Evolutionary conservation across 2,113 vertebrate genomes (phyloP).

Genomic region (Argyrosomus japonicus): DNA sequence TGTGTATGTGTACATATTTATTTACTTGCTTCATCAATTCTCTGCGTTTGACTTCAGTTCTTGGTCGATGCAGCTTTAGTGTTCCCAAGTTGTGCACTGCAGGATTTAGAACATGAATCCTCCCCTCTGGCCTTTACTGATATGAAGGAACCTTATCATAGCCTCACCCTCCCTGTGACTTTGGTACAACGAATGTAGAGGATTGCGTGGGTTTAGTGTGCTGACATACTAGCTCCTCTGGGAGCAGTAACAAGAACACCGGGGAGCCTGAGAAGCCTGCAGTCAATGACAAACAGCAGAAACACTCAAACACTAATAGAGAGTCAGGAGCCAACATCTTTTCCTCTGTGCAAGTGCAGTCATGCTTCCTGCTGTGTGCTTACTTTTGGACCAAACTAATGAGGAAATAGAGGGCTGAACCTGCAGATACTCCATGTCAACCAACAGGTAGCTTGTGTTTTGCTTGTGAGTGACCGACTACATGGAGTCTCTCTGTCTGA

Average conservation of each 20-base stretch:
- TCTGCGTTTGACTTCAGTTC: background rate
- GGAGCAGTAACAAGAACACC: slow-evolving; percentile 43
- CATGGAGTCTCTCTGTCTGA: slow-evolving; percentile 60
- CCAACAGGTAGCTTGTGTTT: slow-evolving; percentile 11
- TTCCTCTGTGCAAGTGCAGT: background rate
- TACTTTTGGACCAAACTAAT: background rate
- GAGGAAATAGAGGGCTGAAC: background rate
- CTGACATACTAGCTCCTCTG: slow-evolving; percentile 39
- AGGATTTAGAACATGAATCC: slow-evolving; percentile 26
- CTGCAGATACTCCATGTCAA: background rate
- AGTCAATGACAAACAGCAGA: slow-evolving; percentile 51
- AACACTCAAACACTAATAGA: background rate
- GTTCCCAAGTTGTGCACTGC: slow-evolving; percentile 9
- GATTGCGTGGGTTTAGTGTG: slow-evolving; percentile 51
- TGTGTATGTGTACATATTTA: background rate
- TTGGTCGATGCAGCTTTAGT: slow-evolving; percentile 4
- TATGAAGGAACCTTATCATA: slow-evolving; percentile 7
- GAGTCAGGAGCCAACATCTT: slow-evolving; percentile 14
- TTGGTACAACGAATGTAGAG: slow-evolving; percentile 23
- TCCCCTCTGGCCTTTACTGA: slow-evolving; percentile 45
- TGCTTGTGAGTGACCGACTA: background rate
- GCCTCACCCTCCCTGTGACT: background rate
- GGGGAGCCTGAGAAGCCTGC: slow-evolving; percentile 32
- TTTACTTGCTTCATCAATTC: background rate
- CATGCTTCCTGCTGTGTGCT: background rate